Evolutionary conservation across 2,113 vertebrate genomes (phyloP), one percentile per base, ranked within the genome.

Genomic region (Glaucidium brasilianum): DNA sequence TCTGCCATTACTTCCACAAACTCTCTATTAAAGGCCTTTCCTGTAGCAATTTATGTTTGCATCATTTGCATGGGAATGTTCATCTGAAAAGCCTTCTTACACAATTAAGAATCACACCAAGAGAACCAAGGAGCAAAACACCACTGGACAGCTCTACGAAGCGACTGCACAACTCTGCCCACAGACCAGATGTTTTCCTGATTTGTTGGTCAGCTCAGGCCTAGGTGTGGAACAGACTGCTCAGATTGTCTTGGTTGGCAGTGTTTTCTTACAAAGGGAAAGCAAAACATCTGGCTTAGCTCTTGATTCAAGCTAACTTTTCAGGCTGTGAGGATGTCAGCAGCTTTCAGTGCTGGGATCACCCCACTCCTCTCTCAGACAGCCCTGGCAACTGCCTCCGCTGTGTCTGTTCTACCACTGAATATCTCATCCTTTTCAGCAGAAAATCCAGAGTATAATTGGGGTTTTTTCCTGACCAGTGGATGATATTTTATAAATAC

Each of bases 141-240:
- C 4, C n/a, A 23, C 47, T 7, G 39, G 9, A 32, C 35, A 78
- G 12, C 19, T 68, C 45, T 32, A 37, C 43, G 23, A 63, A 63
- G 25, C 9, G 3, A 5, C 23, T 47, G 47, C 12, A 19, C 34
- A 73, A 32, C 32, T 60, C 72, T 35, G 50, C 35, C 14, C 52
- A 32, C 1, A 5, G 23, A 56, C 30, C n/a, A 56, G 9, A 17
- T 0, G 0, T 43, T 45, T 39, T 49, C 53, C 59, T 34, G 3
- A n/a, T 50, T 13, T 21, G 6, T 79, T 50, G 34, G 20, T 18
- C 73, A 74, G n/a, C 26, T 58, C 45, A 72, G 59, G 78, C 27
- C 62, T 21, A 59, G 34, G 11, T 21, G 30, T 26, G 59, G 43
- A 60, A 64, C 27, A 67, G 25, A 16, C 37, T 39, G 27, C 53